Evolutionary conservation across 2,888 invertebrate species (phyloP), one percentile per base, ranked within the genome.

Genomic region (Noctua fimbriata): DNA sequence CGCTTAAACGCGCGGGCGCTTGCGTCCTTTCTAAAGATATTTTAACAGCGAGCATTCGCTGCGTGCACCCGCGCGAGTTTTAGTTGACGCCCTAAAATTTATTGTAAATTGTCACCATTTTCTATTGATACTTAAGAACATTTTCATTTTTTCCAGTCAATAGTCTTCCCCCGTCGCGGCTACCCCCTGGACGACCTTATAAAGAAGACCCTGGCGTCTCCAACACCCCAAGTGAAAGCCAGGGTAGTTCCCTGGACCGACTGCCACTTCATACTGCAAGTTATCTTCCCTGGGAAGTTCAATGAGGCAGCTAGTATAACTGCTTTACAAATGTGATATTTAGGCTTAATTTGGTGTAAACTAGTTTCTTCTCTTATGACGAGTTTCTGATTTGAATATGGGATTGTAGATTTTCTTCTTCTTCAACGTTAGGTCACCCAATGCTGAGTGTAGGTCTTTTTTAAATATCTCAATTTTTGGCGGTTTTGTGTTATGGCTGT

Each of bases 221-320:
- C 92, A 1, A 76, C 83, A 0, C 94, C 95, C 0, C 92, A 92
- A 41, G 88, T 96, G 2, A 90, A 89, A 28, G 96, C 96, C 2
- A 91, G 90, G 41, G 95, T 96, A 5, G 93, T 95, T 0, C 94
- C 96, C 21, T 97, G 96, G 96, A 92, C 92, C 0, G 93, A 94
- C 82, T 93, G 92, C 69, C 92, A 92, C 76, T 86, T 89, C 18
- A 95, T 96, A 87, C 63, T 94, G 0, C 82, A 92, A 1, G 94
- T 94, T 41, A 58, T 96, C 2, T 94, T 95, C 85, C 96, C 95
- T 0, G 84, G 85, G 7, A 87, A 84, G 44, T 41, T 70, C 1
- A 55, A 74, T 0, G 87, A 78, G 0, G 24, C 66, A 0, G 3
- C 47, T 0, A 24, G 76, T 0, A 63, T 84, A 12, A 67, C 72